A percentile compares a stretch with the other conserved stretches of the same genome.
phyloP scores from a whole-genome alignment of 64 coral and sea anemone species.

The Actinia tenebrosa region DNA sequence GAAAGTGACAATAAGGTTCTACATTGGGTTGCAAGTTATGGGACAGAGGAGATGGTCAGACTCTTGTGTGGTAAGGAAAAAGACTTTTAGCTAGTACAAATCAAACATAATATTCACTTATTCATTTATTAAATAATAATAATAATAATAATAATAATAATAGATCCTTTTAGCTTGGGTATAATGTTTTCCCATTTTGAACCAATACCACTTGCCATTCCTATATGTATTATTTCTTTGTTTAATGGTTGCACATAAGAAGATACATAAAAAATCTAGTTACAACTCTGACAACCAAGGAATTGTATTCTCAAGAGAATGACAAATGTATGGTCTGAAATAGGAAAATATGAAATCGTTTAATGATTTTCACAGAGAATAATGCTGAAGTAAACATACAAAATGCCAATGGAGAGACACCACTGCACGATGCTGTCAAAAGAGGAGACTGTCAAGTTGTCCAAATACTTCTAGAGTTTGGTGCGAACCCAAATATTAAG shows the following conservation, averaged over 20 bases:
- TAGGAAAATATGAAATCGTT: not conserved
- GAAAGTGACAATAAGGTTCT: slow-evolving; percentile 78
- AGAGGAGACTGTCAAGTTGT: slow-evolving; percentile 67
- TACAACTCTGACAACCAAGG: too few relatives aligned
- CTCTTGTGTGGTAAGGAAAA: slow-evolving; percentile 77
- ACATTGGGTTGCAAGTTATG: slow-evolving; percentile 92
- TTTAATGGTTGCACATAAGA: too few relatives aligned
- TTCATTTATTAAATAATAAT: too few relatives aligned
- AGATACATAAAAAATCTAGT: too few relatives aligned
- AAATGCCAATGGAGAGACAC: slow-evolving; percentile 72
- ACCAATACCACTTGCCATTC: too few relatives aligned
- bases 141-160: too few relatives aligned
- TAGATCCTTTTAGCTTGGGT: too few relatives aligned
- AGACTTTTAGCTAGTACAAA: not conserved
- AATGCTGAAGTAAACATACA: slow-evolving; percentile 56
- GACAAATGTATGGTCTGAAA: not conserved
- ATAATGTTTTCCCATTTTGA: too few relatives aligned
- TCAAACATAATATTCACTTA: not conserved
- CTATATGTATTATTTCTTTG: too few relatives aligned
- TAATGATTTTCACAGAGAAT: slow-evolving; percentile 48
- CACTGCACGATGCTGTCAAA: slow-evolving; percentile 86
- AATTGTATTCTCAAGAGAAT: too few relatives aligned
- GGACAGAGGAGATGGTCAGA: slow-evolving; percentile 73
- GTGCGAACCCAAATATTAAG: slow-evolving; percentile 49
- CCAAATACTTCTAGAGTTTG: slow-evolving; percentile 60